These are phyloP conservation scores for Palaemon carinicauda DNA, from an alignment of 1,140 invertebrate genomes.

Conservation along the genomic window DNA sequence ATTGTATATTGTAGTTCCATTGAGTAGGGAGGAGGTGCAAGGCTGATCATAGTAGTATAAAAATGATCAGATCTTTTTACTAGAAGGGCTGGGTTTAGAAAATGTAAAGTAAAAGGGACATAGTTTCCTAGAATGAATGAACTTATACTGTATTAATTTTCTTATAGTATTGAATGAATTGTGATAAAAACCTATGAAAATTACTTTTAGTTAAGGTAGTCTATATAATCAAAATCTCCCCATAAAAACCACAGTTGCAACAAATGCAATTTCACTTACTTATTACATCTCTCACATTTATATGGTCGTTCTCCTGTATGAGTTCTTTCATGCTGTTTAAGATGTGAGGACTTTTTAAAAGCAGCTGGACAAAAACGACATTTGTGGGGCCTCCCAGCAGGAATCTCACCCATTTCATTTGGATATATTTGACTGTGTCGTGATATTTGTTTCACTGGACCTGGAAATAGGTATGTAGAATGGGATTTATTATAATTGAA, in stretches of 20 bases:
- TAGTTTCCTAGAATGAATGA: no score
- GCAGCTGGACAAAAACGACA: conserved; percentile 71
- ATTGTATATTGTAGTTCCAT: no score
- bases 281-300: conserved; percentile 69
- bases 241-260: not conserved
- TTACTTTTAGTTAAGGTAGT: no score
- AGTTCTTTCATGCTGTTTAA: conserved; percentile 79
- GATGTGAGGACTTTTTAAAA: conserved; percentile 75
- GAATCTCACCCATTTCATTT: conserved; percentile 61
- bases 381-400: conserved; percentile 69
- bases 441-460: conserved; percentile 57
- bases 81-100: no score
- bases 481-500: not conserved
- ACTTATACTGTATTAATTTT: no score
- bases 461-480: no score
- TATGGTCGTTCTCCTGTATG: conserved; percentile 79
- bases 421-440: conserved; percentile 53
- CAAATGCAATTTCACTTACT: conserved; percentile 60
- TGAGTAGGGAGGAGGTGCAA: no score
- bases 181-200: no score
- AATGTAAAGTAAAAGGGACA: no score
- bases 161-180: no score
- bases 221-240: not conserved
- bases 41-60: no score
- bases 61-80: no score